These are phyloP conservation scores for Chionis minor DNA, from an alignment of 2,113 vertebrate species.

Conservation along the genomic window DNA sequence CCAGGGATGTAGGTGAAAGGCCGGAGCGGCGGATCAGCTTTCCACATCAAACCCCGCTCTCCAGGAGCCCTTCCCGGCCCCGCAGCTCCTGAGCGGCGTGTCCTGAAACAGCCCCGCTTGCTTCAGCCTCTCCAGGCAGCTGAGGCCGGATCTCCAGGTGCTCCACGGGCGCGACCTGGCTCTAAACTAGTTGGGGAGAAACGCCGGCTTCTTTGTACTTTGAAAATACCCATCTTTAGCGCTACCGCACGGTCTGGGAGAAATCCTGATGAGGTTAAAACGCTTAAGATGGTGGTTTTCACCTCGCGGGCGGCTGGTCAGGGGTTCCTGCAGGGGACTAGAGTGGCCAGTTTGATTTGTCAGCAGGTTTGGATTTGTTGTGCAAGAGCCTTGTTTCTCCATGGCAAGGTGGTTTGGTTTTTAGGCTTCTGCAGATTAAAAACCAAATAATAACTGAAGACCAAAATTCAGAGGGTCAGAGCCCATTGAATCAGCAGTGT, in stretches of 20 bases:
- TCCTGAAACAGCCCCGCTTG: neutral
- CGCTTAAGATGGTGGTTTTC: neutral
- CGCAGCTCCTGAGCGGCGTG: rapidly evolving
- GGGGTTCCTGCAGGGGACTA: neutral
- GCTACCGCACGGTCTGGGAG: neutral
- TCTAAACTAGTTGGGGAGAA: rapidly evolving
- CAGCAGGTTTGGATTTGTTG: neutral
- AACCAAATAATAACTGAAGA: neutral
- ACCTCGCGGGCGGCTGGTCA: neutral
- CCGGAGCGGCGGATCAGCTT: neutral
- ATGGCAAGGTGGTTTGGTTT: neutral
- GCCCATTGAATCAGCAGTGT: too few species aligned
- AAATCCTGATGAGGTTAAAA: neutral
- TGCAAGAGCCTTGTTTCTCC: neutral
- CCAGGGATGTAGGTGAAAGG: slow-evolving; percentile 49
- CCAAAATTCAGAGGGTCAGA: neutral
- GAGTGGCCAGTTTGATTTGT: rapidly evolving
- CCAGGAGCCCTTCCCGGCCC: neutral
- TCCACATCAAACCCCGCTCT: neutral
- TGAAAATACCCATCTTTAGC: rapidly evolving
- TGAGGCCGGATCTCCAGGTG: rapidly evolving
- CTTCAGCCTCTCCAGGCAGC: neutral
- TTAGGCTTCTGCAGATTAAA: neutral
- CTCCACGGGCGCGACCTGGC: neutral
- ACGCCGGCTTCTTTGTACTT: rapidly evolving